Evolutionary conservation across 1,140 invertebrate species (phyloP), one percentile per base, ranked within the genome.

Genomic region (Elymnias hypermnestra): DNA sequence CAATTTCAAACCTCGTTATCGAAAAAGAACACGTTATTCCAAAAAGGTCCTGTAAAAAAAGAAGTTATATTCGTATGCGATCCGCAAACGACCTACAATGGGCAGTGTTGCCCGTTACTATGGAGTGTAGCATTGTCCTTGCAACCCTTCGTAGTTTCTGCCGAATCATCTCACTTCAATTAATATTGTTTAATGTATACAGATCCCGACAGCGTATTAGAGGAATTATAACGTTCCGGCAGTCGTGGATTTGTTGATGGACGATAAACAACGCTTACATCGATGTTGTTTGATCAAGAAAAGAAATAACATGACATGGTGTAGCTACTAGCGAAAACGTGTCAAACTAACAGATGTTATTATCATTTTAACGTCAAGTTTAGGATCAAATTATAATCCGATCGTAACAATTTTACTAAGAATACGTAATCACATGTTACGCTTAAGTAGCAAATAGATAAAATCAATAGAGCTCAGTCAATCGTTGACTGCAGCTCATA

Each of bases 181-280:
- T 81, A 82, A 84, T 84, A 81, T 79, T 72, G 63, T 69, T 84
- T 81, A 82, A 74, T 72, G 63, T 66, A 66, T 74, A 68, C 68
- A 64, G 61, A 69, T 72, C 64, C 64, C 61, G 63, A 59, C 69
- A 57, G 57, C 58, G 65, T 72, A 81, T 77, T 76, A 76, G 64
- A 64, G 49, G 72, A 69, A 72, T 73, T 76, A 72, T 60, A 68
- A 59, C 65, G 57, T 72, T 71, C 61, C 63, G 55, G 60, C 57
- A 65, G 66, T 70, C 60, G 55, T 39, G 62, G 58, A 68, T 75
- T 73, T 70, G 68, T 71, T 63, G 71, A 76, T 74, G 60, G 41
- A 26, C 63, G 70, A 67, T 74, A 74, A 62, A 61, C 58, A 63
- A 55, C 44, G 37, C 22, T 21, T 21, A 10, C 18, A n/a, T 31